Percentiles rank a stretch among this genome's conserved stretches.
phyloP scores from a whole-genome alignment of 2,888 invertebrate genomes.

The Epinotia bilunana region DNA sequence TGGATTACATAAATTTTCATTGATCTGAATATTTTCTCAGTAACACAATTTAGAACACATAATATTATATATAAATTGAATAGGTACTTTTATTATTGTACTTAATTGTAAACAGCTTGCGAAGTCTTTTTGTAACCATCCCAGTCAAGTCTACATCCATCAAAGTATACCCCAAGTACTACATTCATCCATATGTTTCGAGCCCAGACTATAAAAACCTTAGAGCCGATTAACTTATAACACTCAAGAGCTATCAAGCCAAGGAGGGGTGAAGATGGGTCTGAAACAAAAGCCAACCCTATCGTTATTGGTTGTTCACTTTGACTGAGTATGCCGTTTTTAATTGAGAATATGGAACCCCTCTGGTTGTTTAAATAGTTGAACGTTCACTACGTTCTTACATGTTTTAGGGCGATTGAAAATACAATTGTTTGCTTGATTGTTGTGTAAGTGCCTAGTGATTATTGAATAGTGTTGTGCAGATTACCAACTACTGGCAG shows the following conservation, averaged over 20 bases:
- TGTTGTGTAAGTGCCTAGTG: too few relatives aligned
- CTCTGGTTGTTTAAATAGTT: neutral
- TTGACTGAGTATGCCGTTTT: slow-evolving; percentile 70
- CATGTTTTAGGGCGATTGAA: neutral
- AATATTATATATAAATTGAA: too few relatives aligned
- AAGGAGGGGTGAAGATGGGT: slow-evolving; percentile 62
- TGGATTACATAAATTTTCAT: too few relatives aligned
- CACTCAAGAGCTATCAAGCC: slow-evolving; percentile 71
- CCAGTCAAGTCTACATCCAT: slow-evolving; percentile 12
- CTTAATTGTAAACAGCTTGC: neutral
- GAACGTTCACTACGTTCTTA: neutral
- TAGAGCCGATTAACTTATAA: slow-evolving; percentile 68
- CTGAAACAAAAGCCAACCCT: slow-evolving; percentile 72
- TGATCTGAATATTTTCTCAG: too few relatives aligned
- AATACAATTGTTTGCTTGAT: neutral
- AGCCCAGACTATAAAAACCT: slow-evolving; percentile 26
- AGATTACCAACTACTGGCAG: too few relatives aligned
- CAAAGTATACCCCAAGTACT: slow-evolving; percentile 2
- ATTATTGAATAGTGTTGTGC: too few relatives aligned
- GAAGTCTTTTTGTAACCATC: slow-evolving; percentile 7
- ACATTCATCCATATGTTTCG: slow-evolving; percentile 21
- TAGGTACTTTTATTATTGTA: too few relatives aligned
- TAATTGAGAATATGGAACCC: slow-evolving; percentile 56
- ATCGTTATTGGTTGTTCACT: slow-evolving; percentile 70
- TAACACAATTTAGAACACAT: too few relatives aligned